Conservation (phyloP, 1,140 invertebrate genomes). For the Camponotus pennsylvanicus region DNA sequence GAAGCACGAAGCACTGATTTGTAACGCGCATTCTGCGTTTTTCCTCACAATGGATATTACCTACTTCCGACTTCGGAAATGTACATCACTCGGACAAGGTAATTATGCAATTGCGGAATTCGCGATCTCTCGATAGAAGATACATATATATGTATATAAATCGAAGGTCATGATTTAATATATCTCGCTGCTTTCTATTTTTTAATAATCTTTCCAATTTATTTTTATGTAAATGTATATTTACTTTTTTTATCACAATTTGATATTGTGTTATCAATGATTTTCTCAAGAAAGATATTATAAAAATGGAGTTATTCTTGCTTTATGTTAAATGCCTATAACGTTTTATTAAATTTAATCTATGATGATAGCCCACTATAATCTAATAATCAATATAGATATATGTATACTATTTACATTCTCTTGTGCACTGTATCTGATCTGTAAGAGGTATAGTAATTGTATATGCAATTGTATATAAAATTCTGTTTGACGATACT, state of each 20-base stretch:
- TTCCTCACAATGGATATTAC: background rate
- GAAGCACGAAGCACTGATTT: background rate
- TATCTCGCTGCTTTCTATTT: background rate
- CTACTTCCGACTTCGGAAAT: slow-evolving; percentile 39
- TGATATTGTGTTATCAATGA: background rate
- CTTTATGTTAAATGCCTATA: background rate
- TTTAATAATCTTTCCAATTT: background rate
- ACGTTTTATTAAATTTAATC: slow-evolving; percentile 17
- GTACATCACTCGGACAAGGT: slow-evolving; percentile 9
- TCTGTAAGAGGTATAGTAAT: background rate
- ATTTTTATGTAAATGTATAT: background rate
- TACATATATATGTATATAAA: too few relatives aligned
- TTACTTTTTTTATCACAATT: background rate
- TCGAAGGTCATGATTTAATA: background rate
- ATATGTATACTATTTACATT: slow-evolving; percentile 31
- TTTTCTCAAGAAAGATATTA: background rate
- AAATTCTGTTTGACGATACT: slow-evolving; percentile 32
- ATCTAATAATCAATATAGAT: background rate
- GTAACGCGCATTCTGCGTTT: background rate
- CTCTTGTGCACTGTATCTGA: background rate
- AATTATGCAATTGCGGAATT: slow-evolving; percentile 30
- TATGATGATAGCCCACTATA: background rate
- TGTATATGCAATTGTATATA: too few relatives aligned
- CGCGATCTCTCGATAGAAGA: background rate
- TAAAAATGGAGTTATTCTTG: background rate